Percentiles rank a stretch among this genome's conserved stretches.
Conservation (phyloP, 2,113 vertebrate genomes). For the Mastomys coucha region DNA sequence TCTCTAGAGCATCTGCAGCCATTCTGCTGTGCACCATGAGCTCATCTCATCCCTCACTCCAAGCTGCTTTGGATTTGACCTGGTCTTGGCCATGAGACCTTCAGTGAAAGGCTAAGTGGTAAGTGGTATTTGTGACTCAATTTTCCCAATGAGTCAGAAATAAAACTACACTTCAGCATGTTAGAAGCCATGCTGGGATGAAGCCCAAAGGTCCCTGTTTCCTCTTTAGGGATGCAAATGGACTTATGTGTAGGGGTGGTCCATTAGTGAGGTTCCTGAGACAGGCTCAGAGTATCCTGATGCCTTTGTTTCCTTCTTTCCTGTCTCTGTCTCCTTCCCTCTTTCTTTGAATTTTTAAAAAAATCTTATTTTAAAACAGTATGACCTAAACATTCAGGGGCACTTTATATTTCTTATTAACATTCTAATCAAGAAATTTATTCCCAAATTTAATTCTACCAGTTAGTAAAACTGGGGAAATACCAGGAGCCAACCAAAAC, state of each 20-base stretch:
- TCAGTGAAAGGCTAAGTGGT: slow-evolving; percentile 72
- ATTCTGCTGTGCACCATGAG: slow-evolving; percentile 71
- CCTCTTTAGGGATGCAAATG: not conserved
- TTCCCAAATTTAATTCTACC: slow-evolving; percentile 24
- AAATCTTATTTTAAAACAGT: slow-evolving; percentile 37
- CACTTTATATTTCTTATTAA: slow-evolving; percentile 41
- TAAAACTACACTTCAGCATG: slow-evolving; percentile 47
- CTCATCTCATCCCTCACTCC: slow-evolving; percentile 73
- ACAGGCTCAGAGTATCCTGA: not conserved
- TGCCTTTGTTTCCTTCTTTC: not conserved
- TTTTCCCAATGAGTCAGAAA: slow-evolving; percentile 73
- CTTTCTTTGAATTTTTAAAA: not conserved
- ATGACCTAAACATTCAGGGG: not conserved
- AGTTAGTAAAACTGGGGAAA: slow-evolving; percentile 3
- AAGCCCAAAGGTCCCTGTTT: not conserved
- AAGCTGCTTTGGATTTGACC: slow-evolving; percentile 70
- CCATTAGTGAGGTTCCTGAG: slow-evolving; percentile 17
- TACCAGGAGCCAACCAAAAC: not conserved
- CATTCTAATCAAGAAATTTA: slow-evolving; percentile 26
- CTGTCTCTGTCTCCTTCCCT: not conserved
- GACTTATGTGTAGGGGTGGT: not conserved
- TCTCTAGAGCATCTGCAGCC: slow-evolving; percentile 77
- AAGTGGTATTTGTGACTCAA: slow-evolving; percentile 80
- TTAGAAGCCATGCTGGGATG: slow-evolving; percentile 38
- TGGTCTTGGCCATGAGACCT: slow-evolving; percentile 69